A percentile compares a stretch with the other conserved stretches of the same genome.
These are phyloP conservation scores for Isoperla grammatica DNA, from an alignment of 2,888 invertebrate genomes.

Conservation along the genomic window DNA sequence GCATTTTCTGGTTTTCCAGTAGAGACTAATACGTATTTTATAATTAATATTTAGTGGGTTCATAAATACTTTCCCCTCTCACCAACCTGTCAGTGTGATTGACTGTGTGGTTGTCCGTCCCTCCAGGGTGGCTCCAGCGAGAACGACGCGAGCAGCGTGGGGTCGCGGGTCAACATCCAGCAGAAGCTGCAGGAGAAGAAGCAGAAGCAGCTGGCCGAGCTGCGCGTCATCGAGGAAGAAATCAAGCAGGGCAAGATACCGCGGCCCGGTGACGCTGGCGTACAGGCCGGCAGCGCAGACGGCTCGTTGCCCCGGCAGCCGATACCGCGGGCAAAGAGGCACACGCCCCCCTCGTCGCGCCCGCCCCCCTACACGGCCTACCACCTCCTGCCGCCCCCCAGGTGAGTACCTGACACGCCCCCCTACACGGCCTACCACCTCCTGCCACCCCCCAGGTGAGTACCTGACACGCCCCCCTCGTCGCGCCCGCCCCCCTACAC, in stretches of 20 bases:
- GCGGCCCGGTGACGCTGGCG: slow-evolving; percentile 34
- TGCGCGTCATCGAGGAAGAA: slow-evolving; percentile 78
- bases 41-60: too few species aligned
- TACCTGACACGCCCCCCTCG: slow-evolving; percentile 52
- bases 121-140: slow-evolving; percentile 63
- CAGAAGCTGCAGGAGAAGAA: slow-evolving; percentile 84
- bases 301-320: slow-evolving; percentile 52
- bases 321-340: slow-evolving; percentile 64
- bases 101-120: too few species aligned
- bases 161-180: slow-evolving; percentile 75
- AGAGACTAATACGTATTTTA: too few species aligned
- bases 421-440: slow-evolving; percentile 34
- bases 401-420: slow-evolving; percentile 30
- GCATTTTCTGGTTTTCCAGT: too few species aligned
- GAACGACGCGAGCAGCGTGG: slow-evolving; percentile 65
- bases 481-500: slow-evolving; percentile 43
- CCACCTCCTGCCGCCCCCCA: slow-evolving; percentile 37
- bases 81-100: too few species aligned
- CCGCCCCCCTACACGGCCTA: slow-evolving; percentile 36
- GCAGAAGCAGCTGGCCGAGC: slow-evolving; percentile 77
- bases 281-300: slow-evolving; percentile 22
- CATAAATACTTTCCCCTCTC: too few species aligned
- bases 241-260: slow-evolving; percentile 71
- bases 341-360: slow-evolving; percentile 52
- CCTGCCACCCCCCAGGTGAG: slow-evolving; percentile 39